Evolutionary conservation across 2,888 invertebrate species (phyloP), one percentile per base, ranked within the genome.

Genomic region (Xylocampa areola): DNA sequence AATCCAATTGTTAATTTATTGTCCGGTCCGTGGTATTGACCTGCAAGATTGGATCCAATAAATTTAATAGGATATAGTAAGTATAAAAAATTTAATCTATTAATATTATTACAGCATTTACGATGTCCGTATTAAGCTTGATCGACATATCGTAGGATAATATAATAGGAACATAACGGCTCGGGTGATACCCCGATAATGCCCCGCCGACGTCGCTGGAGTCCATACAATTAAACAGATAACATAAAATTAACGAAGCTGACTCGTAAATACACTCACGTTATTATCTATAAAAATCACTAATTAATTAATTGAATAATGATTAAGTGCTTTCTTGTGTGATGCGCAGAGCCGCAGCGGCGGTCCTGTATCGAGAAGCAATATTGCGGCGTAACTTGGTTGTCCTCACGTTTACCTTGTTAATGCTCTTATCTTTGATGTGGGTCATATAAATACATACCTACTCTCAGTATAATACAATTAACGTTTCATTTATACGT

Each of bases 281-380:
- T 92, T 91, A 94, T 84, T 89, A 91, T 90, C 92, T 87, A 92
- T 94, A 91, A 94, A 93, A 85, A 92, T 89, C 91, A 89, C 83
- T 88, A 86, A 91, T 91, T 92, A 93, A 94, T 93, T 92, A 94
- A 93, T 93, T 91, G 90, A 85, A 84, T 86, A 89, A 91, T 92
- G 92, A 93, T 90, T 88, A 87, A 91, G 81, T 88, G 82, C 72
- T 77, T 80, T 86, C 82, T 82, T 85, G 70, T 86, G 75, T 77
- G 83, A 82, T 77, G 82, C 73, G 63, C 80, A 76, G 79, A 73
- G 76, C 72, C 45, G 40, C 58, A 54, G 74, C 75, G 58, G 74
- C 75, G 58, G 58, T 59, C 64, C 50, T 81, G 79, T 64, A 85
- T 84, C 79, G 77, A 74, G 79, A 77, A 78, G 76, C 81, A 80